Evolutionary conservation across 2,113 vertebrate species (phyloP), one percentile per base, ranked within the genome.

Genomic region (Cisticola juncidis): DNA sequence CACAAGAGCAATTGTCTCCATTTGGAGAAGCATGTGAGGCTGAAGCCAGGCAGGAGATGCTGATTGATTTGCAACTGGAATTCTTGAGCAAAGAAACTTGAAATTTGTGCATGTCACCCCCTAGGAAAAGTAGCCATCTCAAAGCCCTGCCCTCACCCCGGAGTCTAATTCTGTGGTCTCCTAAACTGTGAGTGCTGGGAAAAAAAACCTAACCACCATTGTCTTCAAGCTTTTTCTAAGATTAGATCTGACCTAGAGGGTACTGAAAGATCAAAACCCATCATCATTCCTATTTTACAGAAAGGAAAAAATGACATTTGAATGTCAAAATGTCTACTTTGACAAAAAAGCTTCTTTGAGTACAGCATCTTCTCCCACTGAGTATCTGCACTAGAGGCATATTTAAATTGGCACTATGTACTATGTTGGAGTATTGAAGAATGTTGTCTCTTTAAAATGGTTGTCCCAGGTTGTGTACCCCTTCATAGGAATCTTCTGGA

Each of bases 181-280:
- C 36, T 79, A 69, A 74, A 74, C 50, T 22, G 4, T 25, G 13
- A 0, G 0, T 51, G 42, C 56, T 29, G 17, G 51, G 36, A 45
- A 65, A 84, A 65, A 86, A 80, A 81, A 62, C 40, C 1, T 14
- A 66, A 86, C 65, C 35, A 12, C 31, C 50, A 57, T 35, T 71
- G 57, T 68, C 65, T 45, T 87, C 66, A 42, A 81, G 61, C 26
- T 51, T 60, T 88, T 81, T 76, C 80, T 58, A 60, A 92, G 69
- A 92, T 84, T 76, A 76, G 73, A 76, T 87, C 53, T 94, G 81
- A 89, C 53, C 28, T 81, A 3, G 1, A 74, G 26, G 45, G 65
- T 51, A 71, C 82, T 21, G 51, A 29, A 81, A 89, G 53, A 77
- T 68, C 28, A 83, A 58, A 73, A 69, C 53, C 12, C 15, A 40